Conservation (phyloP, 2,888 invertebrate species). For the Caenorhabditis wallacei region DNA sequence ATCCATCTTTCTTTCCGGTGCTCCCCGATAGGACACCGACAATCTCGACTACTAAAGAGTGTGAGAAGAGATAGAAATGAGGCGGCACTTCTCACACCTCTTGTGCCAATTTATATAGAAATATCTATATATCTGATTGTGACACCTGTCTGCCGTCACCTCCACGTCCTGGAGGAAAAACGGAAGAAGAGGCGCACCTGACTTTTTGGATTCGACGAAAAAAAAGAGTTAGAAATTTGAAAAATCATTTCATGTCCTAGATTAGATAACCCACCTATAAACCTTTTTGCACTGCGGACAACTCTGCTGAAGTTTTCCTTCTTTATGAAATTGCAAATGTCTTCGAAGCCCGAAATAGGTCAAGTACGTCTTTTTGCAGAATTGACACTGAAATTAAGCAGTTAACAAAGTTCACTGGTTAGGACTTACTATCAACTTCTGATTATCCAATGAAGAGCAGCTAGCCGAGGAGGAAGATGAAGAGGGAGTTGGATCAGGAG, state of each 20-base stretch:
- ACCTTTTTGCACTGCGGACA: constrained; percentile 71
- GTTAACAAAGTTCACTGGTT: not conserved
- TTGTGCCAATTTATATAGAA: constrained; percentile 47
- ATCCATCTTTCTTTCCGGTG: constrained; percentile 51
- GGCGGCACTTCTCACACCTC: constrained; percentile 58
- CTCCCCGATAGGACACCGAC: not conserved
- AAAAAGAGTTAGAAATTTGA: no score
- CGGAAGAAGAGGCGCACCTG: constrained; percentile 37
- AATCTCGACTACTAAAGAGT: constrained; percentile 10
- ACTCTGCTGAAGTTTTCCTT: constrained; percentile 69
- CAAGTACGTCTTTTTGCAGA: constrained; percentile 68
- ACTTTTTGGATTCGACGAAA: constrained; percentile 25
- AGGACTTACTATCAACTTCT: constrained; percentile 40
- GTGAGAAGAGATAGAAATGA: no score
- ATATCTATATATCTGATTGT: constrained; percentile 58
- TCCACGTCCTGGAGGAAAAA: constrained; percentile 1
- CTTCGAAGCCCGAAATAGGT: constrained; percentile 70
- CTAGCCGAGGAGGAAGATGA: constrained; percentile 32
- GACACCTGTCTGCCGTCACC: constrained; percentile 52
- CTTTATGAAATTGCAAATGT: constrained; percentile 70
- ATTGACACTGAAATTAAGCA: constrained; percentile 64
- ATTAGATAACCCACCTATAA: constrained; percentile 65
- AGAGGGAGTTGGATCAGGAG: constrained; percentile 44
- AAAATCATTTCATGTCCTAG: no score
- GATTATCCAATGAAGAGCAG: constrained; percentile 39